These are phyloP conservation scores for Lysandra bellargus DNA, from an alignment of 2,888 invertebrate species.

Conservation along the genomic window DNA sequence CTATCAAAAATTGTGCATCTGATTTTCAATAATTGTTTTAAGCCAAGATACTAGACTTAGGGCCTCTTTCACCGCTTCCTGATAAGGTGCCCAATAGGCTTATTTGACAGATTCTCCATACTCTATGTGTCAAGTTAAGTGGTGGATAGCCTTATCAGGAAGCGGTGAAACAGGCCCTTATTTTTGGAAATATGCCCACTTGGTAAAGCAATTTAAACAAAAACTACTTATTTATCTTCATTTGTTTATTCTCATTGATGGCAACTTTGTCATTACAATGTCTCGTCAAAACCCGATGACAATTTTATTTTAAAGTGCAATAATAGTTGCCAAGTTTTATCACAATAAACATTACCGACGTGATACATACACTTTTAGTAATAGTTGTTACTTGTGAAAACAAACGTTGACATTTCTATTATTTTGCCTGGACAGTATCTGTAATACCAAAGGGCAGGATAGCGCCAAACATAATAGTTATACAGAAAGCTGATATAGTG, in stretches of 20 bases:
- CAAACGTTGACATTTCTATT: not conserved
- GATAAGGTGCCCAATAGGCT: too few species aligned
- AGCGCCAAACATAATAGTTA: not conserved
- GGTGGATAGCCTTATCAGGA: too few species aligned
- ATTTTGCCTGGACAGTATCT: not conserved
- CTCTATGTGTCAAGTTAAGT: too few species aligned
- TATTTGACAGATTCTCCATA: too few species aligned
- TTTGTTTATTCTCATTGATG: not conserved
- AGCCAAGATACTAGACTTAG: too few species aligned
- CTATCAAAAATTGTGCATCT: too few species aligned
- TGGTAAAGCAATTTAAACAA: not conserved
- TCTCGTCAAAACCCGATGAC: slow-evolving; percentile 19
- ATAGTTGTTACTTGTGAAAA: not conserved
- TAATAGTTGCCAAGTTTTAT: slow-evolving; percentile 11
- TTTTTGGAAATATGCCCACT: too few species aligned
- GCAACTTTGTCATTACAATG: slow-evolving; percentile 9
- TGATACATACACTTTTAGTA: slow-evolving; percentile 5
- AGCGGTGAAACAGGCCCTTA: too few species aligned
- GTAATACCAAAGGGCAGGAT: not conserved
- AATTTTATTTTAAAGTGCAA: not conserved
- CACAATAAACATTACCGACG: not conserved
- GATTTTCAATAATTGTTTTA: too few species aligned
- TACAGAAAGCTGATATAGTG: not conserved
- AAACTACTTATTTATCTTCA: not conserved
- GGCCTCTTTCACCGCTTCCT: too few species aligned